A percentile compares a stretch with the other conserved stretches of the same genome.
phyloP scores from a whole-genome alignment of 2,113 vertebrate species.

The Trematomus loennbergii region DNA sequence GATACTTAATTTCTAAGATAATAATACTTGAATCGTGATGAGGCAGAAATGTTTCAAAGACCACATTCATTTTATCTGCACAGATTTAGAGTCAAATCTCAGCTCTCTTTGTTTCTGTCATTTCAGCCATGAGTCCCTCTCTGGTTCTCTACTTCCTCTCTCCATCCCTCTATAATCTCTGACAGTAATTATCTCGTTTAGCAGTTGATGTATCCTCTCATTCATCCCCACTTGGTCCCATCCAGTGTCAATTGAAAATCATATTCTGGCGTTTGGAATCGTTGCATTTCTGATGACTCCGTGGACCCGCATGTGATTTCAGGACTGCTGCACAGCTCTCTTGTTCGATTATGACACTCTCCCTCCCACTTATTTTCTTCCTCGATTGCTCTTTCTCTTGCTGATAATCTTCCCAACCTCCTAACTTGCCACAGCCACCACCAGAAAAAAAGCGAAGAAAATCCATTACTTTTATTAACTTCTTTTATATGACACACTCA shows the following conservation, averaged over 20 bases:
- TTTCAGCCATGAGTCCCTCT: neutral
- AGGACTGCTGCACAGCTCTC: conserved; percentile 43
- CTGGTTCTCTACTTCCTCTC: conserved; percentile 17
- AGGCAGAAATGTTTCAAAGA: conserved; percentile 9
- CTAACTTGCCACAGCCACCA: conserved; percentile 28
- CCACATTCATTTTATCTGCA: neutral
- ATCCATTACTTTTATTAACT: conserved; percentile 82
- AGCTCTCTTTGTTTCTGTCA: conserved; percentile 20
- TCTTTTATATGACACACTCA: conserved; percentile 65
- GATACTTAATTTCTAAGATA: neutral
- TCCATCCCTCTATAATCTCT: conserved; percentile 59
- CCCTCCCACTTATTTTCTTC: conserved; percentile 47
- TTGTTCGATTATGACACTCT: conserved; percentile 71
- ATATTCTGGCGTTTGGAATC: conserved; percentile 79
- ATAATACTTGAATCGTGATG: neutral
- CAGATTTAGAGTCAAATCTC: neutral
- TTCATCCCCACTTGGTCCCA: conserved; percentile 68
- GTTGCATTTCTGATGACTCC: conserved; percentile 86
- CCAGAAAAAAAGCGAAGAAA: conserved; percentile 48
- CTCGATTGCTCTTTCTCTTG: conserved; percentile 29
- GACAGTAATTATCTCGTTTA: conserved; percentile 79
- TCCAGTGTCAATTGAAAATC: conserved; percentile 77
- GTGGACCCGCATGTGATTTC: conserved; percentile 68
- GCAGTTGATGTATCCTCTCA: conserved; percentile 76
- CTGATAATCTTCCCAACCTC: conserved; percentile 49